Evolutionary conservation across 2,888 invertebrate species (phyloP), one percentile per base, ranked within the genome.

Genomic region (Pterostichus madidus): DNA sequence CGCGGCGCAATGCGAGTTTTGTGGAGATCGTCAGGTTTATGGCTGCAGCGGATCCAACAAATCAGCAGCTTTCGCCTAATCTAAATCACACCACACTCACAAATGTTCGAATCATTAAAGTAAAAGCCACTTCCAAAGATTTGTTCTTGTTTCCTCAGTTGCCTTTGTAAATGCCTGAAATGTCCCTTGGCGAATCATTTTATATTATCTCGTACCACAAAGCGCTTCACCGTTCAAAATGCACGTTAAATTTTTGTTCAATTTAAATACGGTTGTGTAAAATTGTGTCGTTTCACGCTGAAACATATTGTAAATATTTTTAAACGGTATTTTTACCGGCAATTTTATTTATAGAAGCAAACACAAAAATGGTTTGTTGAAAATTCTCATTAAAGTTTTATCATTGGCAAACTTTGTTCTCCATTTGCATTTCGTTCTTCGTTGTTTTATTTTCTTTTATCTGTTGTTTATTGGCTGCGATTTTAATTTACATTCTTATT

Each of bases 91-190:
- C 68, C 68, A 68, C 68, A 44, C 64, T 64, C 68, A 52, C 49
- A 52, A 71, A 75, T 75, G 73, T 75, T 75, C 49, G 31, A 52
- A 75, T 75, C 73, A 75, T 75, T 75, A 75, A 75, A 24, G 73
- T 75, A 75, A 75, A 75, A 75, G 73, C 73, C 52, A 75, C 73
- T 75, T 75, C 10, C 73, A 75, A 75, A 75, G 73, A 75, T 75
- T 75, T 75, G 73, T 75, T 75, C 52, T 52, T 75, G 73, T 52
- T 75, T 75, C 49, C 52, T 49, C 73, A 75, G 52, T 75, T 75
- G 17, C 31, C 39, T 71, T 39, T 24, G 49, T 32, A 71, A 71
- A 71, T 71, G 71, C 17, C 24, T 49, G 46, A 75, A 52, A 52
- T 75, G 73, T 52, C 73, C 73, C 73, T 52, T 75, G 73, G 73